phyloP scores from a whole-genome alignment of 1,140 invertebrate genomes.

The Aphis craccivora region DNA sequence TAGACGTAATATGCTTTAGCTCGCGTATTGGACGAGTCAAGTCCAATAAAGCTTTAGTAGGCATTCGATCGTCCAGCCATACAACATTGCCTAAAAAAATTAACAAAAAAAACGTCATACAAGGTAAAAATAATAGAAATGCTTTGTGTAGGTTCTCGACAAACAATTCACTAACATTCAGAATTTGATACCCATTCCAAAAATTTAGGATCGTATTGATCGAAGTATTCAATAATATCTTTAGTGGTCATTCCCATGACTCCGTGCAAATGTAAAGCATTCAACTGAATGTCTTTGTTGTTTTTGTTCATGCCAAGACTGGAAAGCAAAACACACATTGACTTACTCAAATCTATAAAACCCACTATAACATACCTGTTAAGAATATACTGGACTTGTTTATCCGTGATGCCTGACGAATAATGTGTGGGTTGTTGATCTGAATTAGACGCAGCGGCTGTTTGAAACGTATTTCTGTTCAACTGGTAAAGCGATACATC shows the following conservation, averaged over 20 bases:
- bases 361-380: slow-evolving; percentile 18
- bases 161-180: slow-evolving; percentile 35
- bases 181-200: slow-evolving; percentile 51
- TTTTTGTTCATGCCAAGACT: slow-evolving; percentile 55
- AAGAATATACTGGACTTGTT: slow-evolving; percentile 40
- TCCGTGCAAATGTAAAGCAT: slow-evolving; percentile 51
- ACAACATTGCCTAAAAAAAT: slow-evolving; percentile 45
- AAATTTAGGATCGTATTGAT: slow-evolving; percentile 51
- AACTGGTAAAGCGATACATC: background rate
- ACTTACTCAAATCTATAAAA: background rate
- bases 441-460: background rate
- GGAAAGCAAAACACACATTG: background rate
- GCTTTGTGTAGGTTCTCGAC: background rate
- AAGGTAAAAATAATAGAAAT: background rate
- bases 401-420: slow-evolving; percentile 29
- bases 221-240: slow-evolving; percentile 49
- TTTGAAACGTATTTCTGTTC: slow-evolving; percentile 43
- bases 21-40: slow-evolving; percentile 51
- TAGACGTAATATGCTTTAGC: slow-evolving; percentile 16
- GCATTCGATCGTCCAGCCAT: slow-evolving; percentile 46
- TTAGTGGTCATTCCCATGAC: slow-evolving; percentile 42
- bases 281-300: slow-evolving; percentile 51
- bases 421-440: background rate
- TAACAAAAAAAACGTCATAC: background rate
- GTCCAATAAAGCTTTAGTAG: slow-evolving; percentile 40